Conservation (phyloP, 2,888 invertebrate species). For the Sesia apiformis region DNA sequence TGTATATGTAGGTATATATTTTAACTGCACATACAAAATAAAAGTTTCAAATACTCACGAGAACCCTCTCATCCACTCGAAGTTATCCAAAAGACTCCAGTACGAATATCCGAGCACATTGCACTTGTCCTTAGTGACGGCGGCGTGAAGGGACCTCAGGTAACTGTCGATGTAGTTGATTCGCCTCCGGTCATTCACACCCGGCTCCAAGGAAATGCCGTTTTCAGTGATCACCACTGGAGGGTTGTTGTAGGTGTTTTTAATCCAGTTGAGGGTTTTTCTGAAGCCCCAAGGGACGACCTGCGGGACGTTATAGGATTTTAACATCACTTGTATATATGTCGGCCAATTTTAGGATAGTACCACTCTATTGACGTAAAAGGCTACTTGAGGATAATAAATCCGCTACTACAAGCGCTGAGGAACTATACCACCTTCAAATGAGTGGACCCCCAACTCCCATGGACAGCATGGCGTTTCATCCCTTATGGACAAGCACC, state of each 20-base stretch:
- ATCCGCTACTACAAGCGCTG: too few species aligned
- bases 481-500: too few species aligned
- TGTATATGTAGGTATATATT: too few species aligned
- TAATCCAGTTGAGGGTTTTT: slow-evolving; percentile 77
- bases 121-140: slow-evolving; percentile 71
- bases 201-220: slow-evolving; percentile 67
- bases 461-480: too few species aligned
- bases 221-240: slow-evolving; percentile 76
- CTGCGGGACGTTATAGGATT: slow-evolving; percentile 30
- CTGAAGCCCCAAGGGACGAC: slow-evolving; percentile 79
- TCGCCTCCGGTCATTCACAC: slow-evolving; percentile 58
- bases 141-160: slow-evolving; percentile 52
- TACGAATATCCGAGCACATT: slow-evolving; percentile 79
- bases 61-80: slow-evolving; percentile 86
- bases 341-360: background rate
- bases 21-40: too few species aligned
- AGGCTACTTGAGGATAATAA: too few species aligned
- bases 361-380: too few species aligned
- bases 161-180: slow-evolving; percentile 70
- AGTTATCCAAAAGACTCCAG: slow-evolving; percentile 88
- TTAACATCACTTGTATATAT: background rate
- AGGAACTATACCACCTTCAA: too few species aligned
- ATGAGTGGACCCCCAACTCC: too few species aligned
- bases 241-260: slow-evolving; percentile 73
- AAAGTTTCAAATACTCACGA: slow-evolving; percentile 53